Percentiles rank a stretch among this genome's conserved stretches.
Conservation (phyloP, 2,797 vertebrate species). For the Danio albolineatus region DNA sequence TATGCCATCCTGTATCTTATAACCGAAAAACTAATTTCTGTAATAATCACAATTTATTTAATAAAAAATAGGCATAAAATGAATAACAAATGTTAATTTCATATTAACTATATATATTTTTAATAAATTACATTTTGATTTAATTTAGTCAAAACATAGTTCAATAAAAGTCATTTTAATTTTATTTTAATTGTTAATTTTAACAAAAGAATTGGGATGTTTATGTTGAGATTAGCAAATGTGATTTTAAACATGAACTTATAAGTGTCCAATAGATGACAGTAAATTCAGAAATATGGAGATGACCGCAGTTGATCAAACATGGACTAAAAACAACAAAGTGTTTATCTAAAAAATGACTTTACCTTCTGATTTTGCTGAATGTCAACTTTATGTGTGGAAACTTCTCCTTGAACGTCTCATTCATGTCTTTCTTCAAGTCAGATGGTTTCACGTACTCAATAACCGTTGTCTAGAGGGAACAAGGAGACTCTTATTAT, state of each 20-base stretch:
- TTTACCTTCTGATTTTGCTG: slow-evolving; percentile 97
- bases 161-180: not conserved
- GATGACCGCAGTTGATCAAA: not conserved
- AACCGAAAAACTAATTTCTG: too few relatives aligned
- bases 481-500: slow-evolving; percentile 38
- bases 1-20: not conserved
- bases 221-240: too few relatives aligned
- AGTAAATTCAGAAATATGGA: not conserved
- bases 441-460: slow-evolving; percentile 97
- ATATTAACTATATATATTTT: too few relatives aligned
- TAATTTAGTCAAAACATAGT: too few relatives aligned
- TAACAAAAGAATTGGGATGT: not conserved
- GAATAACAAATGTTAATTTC: too few relatives aligned
- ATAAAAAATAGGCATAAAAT: too few relatives aligned
- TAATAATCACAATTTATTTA: too few relatives aligned
- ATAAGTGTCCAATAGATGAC: not conserved
- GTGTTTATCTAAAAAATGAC: not conserved
- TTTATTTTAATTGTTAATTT: too few relatives aligned
- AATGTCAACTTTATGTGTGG: slow-evolving; percentile 94
- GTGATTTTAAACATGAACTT: not conserved
- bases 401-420: slow-evolving; percentile 96
- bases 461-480: slow-evolving; percentile 92
- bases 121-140: too few relatives aligned
- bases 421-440: slow-evolving; percentile 99
- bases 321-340: not conserved